These are phyloP conservation scores for Genyomyrus donnyi DNA, from an alignment of 2,113 vertebrate genomes.

Conservation along the genomic window DNA sequence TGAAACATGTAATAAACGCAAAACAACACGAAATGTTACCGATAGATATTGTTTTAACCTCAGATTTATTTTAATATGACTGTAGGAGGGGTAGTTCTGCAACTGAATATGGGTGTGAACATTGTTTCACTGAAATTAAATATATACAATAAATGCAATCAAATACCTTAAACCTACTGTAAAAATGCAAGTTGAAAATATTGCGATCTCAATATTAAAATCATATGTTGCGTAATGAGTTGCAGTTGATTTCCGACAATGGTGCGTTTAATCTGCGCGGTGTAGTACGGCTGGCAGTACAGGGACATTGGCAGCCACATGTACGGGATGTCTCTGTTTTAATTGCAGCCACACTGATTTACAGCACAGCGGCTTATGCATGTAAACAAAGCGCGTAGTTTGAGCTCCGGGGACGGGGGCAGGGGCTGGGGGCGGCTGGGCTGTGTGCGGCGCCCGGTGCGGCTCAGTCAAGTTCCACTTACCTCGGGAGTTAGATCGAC, in stretches of 20 bases:
- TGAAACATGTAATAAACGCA: neutral
- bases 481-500: neutral
- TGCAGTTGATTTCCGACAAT: neutral
- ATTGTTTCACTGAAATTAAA: neutral
- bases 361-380: neutral
- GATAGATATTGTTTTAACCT: neutral
- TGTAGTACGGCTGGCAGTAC: neutral
- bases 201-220: neutral
- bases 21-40: neutral
- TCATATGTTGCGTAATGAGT: neutral
- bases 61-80: neutral
- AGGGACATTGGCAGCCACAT: neutral
- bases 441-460: neutral
- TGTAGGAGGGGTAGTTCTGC: neutral
- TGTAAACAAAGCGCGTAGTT: conserved; percentile 12
- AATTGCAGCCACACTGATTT: neutral
- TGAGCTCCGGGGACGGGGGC: neutral
- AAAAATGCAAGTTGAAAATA: neutral
- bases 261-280: neutral
- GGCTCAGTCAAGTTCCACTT: neutral
- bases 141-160: neutral
- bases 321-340: neutral
- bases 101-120: neutral
- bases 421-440: neutral
- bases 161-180: neutral